Conservation (phyloP, 2,113 vertebrate species). For the Enhydra lutris region DNA sequence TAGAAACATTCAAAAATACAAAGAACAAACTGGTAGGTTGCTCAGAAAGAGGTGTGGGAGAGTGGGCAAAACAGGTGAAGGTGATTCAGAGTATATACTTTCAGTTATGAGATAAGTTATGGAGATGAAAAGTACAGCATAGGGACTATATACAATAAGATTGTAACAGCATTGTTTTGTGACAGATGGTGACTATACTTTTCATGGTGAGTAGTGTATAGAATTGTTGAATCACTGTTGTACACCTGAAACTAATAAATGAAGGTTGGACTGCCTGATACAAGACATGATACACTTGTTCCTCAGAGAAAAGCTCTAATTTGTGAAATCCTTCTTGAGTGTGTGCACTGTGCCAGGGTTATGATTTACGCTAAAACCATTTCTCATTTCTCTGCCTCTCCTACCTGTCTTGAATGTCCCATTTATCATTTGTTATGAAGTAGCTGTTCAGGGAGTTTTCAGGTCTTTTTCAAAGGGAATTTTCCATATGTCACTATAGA, state of each 20-base stretch:
- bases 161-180: background rate
- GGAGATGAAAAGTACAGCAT: background rate
- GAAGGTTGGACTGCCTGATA: background rate
- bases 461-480: background rate
- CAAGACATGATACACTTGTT: background rate
- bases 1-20: background rate
- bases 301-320: background rate
- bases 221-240: background rate
- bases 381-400: background rate
- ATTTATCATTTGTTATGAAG: background rate
- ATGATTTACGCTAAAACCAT: background rate
- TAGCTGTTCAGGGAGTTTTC: background rate
- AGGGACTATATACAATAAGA: background rate
- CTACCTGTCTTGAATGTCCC: background rate
- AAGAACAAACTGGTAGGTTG: background rate
- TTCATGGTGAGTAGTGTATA: background rate
- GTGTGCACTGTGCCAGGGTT: background rate
- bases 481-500: background rate
- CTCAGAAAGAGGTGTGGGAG: too few species aligned
- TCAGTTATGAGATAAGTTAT: background rate
- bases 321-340: background rate
- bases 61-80: background rate
- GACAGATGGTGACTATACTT: background rate
- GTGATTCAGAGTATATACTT: background rate
- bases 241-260: background rate